Evolutionary conservation across 2,888 invertebrate species (phyloP).

Genomic region (Dicyrtomina minuta): DNA sequence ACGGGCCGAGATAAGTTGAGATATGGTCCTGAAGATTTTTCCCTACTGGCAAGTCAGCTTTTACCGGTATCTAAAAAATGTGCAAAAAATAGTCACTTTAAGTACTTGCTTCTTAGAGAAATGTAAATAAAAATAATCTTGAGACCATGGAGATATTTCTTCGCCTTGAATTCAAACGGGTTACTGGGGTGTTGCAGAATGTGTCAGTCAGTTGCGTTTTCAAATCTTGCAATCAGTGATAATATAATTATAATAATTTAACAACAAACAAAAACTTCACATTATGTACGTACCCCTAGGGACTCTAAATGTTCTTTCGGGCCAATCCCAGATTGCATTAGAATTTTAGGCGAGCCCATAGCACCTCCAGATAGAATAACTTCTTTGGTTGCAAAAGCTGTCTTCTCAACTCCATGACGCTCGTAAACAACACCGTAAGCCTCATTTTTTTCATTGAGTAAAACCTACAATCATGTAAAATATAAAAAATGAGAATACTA

Average conservation of each 20-base stretch:
- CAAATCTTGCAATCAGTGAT: too few relatives aligned
- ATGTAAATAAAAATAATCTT: too few relatives aligned
- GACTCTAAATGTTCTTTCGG: slow-evolving; percentile 45
- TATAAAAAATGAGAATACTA: too few relatives aligned
- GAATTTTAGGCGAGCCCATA: slow-evolving; percentile 42
- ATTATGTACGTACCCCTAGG: slow-evolving; percentile 23
- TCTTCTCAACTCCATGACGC: slow-evolving; percentile 43
- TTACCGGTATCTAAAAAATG: slow-evolving; percentile 43
- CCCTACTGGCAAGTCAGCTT: slow-evolving; percentile 47
- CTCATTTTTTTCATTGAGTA: slow-evolving; percentile 42
- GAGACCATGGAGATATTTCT: too few relatives aligned
- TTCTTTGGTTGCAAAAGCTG: slow-evolving; percentile 42
- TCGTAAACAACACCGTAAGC: slow-evolving; percentile 49
- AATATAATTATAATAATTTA: too few relatives aligned
- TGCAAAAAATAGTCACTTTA: not conserved
- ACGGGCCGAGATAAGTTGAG: slow-evolving; percentile 46
- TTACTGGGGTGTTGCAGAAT: too few relatives aligned
- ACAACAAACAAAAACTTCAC: too few relatives aligned
- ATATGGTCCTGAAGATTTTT: slow-evolving; percentile 47
- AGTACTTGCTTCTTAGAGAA: not conserved
- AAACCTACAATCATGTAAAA: slow-evolving; percentile 35
- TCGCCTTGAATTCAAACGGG: too few relatives aligned
- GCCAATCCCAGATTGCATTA: too few relatives aligned
- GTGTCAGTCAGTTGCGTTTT: too few relatives aligned
- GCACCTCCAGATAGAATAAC: slow-evolving; percentile 48